Evolutionary conservation across 2,888 invertebrate genomes (phyloP).

Genomic region (Sarcophaga subvicina): DNA sequence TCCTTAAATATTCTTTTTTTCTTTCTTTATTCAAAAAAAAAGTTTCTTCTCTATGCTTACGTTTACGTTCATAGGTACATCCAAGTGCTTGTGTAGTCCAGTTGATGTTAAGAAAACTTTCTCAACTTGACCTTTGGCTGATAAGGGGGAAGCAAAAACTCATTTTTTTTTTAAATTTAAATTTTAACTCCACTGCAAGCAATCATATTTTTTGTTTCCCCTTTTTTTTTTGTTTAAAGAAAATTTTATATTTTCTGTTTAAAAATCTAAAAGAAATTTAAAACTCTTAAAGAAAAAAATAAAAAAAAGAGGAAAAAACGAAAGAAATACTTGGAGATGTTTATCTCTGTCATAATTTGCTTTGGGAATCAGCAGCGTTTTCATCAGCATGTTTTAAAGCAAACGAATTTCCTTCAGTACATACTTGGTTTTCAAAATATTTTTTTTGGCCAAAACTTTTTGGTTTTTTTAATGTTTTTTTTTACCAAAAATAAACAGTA

Average conservation of each 20-base stretch:
- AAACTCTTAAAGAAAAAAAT: constrained; percentile 51
- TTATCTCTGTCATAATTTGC: constrained; percentile 79
- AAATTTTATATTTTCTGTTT: no score
- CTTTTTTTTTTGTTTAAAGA: neutral
- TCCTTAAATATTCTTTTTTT: no score
- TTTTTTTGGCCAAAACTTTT: neutral
- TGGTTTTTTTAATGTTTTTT: no score
- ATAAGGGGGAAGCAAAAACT: neutral
- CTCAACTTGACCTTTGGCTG: constrained; percentile 11
- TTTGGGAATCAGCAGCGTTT: constrained; percentile 76
- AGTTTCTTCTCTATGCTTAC: no score
- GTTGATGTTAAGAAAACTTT: neutral
- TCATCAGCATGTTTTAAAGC: constrained; percentile 24
- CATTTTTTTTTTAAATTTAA: neutral
- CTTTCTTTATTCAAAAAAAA: no score
- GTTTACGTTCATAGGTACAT: no score
- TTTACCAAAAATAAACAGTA: no score
- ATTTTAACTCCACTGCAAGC: neutral
- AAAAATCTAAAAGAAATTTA: constrained; percentile 29
- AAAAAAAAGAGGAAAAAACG: constrained; percentile 9
- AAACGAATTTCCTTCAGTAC: neutral
- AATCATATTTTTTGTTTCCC: neutral
- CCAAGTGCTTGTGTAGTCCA: no score
- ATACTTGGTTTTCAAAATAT: no score
- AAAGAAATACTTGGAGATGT: constrained; percentile 68